A percentile compares a stretch with the other conserved stretches of the same genome.
These are phyloP conservation scores for Trissolcus brochymenae DNA, from an alignment of 2,888 invertebrate genomes.

Conservation along the genomic window DNA sequence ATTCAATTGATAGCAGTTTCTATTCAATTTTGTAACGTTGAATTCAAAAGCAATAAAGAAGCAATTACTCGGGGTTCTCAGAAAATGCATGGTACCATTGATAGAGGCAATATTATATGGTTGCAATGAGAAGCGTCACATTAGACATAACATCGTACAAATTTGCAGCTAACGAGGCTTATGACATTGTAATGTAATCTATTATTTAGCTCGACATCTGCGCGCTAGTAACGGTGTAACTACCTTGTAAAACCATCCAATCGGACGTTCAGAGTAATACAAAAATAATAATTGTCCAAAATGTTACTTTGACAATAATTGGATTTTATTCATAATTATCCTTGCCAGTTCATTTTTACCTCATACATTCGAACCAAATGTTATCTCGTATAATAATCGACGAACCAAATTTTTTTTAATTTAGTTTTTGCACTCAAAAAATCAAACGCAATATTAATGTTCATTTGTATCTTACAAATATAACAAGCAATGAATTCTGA, in stretches of 20 bases:
- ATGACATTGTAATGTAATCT: conserved; percentile 36
- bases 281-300: background rate
- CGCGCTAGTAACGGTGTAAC: conserved; percentile 13
- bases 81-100: background rate
- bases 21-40: conserved; percentile 6
- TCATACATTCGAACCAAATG: no score
- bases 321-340: background rate
- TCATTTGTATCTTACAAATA: background rate
- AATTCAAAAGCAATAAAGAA: no score
- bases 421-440: no score
- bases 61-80: background rate
- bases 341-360: background rate
- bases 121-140: conserved; percentile 12
- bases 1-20: conserved; percentile 1
- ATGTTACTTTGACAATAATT: background rate
- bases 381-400: no score
- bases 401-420: no score
- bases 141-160: conserved; percentile 25
- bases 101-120: background rate
- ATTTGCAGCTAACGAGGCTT: conserved; percentile 37
- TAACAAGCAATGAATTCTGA: background rate
- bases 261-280: background rate
- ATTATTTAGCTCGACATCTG: conserved; percentile 36
- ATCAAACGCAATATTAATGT: no score
- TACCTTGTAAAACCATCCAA: conserved; percentile 10